phyloP scores from a whole-genome alignment of 2,797 vertebrate genomes.

The Taenioides sp. region DNA sequence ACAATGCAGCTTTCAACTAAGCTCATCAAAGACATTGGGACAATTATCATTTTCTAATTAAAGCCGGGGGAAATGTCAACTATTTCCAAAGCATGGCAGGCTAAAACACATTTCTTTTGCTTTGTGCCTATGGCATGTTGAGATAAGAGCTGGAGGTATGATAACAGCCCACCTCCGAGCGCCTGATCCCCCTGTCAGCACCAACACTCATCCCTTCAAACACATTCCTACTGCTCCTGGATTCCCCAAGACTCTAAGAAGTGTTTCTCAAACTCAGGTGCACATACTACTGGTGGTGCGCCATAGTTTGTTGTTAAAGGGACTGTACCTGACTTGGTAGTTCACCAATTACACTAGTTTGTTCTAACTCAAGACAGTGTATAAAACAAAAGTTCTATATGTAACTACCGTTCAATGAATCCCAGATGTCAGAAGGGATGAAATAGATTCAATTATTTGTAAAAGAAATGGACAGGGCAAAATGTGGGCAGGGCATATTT shows the following conservation, averaged over 20 bases:
- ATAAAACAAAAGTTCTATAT: too few species aligned
- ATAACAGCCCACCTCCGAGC: conserved; percentile 54
- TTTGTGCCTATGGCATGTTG: conserved; percentile 37
- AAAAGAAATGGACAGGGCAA: too few species aligned
- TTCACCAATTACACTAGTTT: too few species aligned
- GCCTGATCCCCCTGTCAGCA: conserved; percentile 42
- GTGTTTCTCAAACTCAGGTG: background rate
- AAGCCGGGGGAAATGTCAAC: conserved; percentile 20
- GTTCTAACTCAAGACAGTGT: too few species aligned
- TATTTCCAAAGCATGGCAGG: conserved; percentile 36
- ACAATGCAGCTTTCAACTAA: conserved; percentile 1
- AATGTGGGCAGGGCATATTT: too few species aligned
- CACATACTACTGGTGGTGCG: background rate
- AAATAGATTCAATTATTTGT: too few species aligned
- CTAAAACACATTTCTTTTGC: conserved; percentile 51
- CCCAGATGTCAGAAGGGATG: too few species aligned
- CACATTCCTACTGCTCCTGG: conserved; percentile 37
- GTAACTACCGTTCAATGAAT: too few species aligned
- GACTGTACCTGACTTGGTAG: background rate
- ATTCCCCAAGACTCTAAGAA: conserved; percentile 23
- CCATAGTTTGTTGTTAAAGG: background rate
- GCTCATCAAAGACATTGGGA: conserved; percentile 9
- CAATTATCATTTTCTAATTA: conserved; percentile 32
- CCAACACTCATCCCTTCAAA: conserved; percentile 37
- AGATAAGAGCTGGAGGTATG: conserved; percentile 57